Evolutionary conservation across 2,113 vertebrate species (phyloP).

Genomic region (Leucopsar rothschildi): DNA sequence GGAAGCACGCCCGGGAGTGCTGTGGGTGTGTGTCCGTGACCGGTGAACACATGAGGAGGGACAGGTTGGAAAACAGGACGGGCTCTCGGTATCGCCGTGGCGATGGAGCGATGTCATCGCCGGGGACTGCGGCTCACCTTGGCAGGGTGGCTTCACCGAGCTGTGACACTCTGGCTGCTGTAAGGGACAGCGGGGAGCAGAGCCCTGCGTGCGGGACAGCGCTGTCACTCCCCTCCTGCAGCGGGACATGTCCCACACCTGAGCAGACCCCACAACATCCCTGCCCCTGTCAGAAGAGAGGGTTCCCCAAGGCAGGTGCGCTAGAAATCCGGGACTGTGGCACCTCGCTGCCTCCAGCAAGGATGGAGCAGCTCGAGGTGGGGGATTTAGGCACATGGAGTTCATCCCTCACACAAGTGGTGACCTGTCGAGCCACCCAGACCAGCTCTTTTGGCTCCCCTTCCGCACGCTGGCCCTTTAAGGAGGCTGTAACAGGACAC

Average conservation of each 20-base stretch:
- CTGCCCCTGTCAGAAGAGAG: neutral
- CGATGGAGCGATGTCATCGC: fast-evolving
- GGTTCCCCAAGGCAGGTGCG: neutral
- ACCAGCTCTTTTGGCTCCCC: constrained; percentile 1
- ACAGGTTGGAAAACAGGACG: fast-evolving
- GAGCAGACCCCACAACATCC: neutral
- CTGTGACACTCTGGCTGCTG: neutral
- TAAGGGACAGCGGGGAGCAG: neutral
- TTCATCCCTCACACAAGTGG: constrained; percentile 42
- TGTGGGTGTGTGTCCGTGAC: fast-evolving
- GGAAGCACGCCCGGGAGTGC: neutral
- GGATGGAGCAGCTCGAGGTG: neutral
- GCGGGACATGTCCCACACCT: neutral
- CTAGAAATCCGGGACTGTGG: neutral
- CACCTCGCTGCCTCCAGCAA: neutral
- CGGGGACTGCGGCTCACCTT: neutral
- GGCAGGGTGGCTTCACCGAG: neutral
- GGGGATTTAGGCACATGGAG: neutral
- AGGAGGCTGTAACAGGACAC: constrained; percentile 85
- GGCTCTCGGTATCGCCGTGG: fast-evolving
- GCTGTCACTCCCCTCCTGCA: neutral
- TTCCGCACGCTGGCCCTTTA: constrained; percentile 71
- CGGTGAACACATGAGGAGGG: fast-evolving
- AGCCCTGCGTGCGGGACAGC: neutral
- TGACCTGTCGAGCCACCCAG: constrained; percentile 59